phyloP scores from a whole-genome alignment of 2,113 vertebrate genomes.

The Arenaria interpres region DNA sequence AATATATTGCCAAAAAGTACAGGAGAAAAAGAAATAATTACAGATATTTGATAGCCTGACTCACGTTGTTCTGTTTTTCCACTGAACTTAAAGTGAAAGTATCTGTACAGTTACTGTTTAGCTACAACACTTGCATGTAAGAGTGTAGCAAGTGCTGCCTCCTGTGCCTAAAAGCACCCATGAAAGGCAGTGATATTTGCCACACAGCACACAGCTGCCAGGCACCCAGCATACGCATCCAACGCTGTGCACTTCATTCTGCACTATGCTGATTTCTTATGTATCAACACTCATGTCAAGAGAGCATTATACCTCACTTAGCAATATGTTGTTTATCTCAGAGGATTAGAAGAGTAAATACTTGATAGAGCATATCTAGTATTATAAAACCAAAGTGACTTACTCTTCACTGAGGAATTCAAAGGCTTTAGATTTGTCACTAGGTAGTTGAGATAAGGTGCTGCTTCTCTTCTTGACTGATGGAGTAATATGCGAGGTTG shows the following conservation, averaged over 20 bases:
- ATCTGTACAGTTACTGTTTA: neutral
- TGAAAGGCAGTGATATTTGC: neutral
- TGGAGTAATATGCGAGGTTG: slow-evolving; percentile 93
- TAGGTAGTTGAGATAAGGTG: slow-evolving; percentile 92
- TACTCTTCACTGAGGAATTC: slow-evolving; percentile 99
- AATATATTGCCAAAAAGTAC: neutral
- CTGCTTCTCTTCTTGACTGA: slow-evolving; percentile 96
- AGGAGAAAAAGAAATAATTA: neutral
- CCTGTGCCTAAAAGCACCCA: neutral
- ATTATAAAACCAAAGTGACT: slow-evolving; percentile 58
- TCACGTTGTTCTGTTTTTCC: neutral
- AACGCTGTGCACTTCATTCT: neutral
- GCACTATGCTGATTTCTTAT: neutral
- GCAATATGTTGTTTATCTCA: neutral
- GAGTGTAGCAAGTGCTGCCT: neutral
- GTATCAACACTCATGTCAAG: neutral
- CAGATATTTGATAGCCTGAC: neutral
- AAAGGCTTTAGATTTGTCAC: slow-evolving; percentile 97
- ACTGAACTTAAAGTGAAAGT: neutral
- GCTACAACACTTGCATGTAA: neutral
- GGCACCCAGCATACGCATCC: neutral
- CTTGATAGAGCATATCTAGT: neutral
- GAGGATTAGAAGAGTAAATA: neutral
- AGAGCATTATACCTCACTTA: neutral
- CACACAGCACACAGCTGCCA: neutral